Base-by-base conservation (phyloP, 2,888 invertebrate species). In the Xestoiulus laeticollis region DNA sequence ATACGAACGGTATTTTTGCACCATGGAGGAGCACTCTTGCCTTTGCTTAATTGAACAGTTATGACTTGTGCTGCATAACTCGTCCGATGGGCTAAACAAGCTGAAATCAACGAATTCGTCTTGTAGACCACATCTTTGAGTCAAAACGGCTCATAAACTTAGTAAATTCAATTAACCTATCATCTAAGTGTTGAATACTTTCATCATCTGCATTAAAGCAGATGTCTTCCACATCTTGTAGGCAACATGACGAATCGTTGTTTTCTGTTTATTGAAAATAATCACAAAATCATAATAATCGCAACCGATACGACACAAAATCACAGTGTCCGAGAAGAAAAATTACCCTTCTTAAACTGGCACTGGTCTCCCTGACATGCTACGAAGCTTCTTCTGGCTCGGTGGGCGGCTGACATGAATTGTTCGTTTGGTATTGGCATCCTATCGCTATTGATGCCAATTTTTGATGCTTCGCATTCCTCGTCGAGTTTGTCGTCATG, bases 401-500 rank as follows among this genome's bases (percentile, higher is more conserved):
- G 22, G 4, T 38, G 33, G 10, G 87, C 32, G 43, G 86, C 48
- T 2, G 86, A 33, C 44, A 86, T 43, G 33, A 59, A 44, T 32
- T 86, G 44, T n/a, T 86, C 86, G 16, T 22, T 53, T 53, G 86
- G 48, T 12, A 53, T 26, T 12, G 59, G 33, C 4, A 53, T 86
- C 19, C 32, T 32, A 53, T 87, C 86, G 19, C 6, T 59, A 19
- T 88, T 88, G 44, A 88, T 88, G 12, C 87, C 78, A 22, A 85
- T 43, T 48, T 85, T 85, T 38, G 53, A 12, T 30, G 30, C 44
- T 14, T 87, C 48, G 22, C 78, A 38, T 90, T 95, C 94, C 88
- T 94, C 94, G 19, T 92, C 92, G 89, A 93, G 93, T 33, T 92
- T 92, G 83, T 94, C 93, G n/a, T 88, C 88, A 6, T 88, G 89